Percentiles rank a stretch among this genome's conserved stretches.
Evolutionary conservation across 2,797 vertebrate genomes (phyloP).

Genomic region (Tragopan temminckii): DNA sequence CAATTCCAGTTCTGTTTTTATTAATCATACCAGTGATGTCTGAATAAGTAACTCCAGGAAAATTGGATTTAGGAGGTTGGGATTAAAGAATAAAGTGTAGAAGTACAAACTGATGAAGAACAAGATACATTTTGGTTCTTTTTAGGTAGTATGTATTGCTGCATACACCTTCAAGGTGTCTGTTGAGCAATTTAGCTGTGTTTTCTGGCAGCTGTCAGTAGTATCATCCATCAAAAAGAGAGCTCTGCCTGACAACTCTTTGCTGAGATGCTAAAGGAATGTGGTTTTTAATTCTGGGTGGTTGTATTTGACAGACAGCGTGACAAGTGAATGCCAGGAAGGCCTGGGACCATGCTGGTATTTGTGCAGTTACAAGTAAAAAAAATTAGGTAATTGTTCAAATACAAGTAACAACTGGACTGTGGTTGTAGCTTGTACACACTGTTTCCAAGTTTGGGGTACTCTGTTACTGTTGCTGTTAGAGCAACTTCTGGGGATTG

Average conservation of each 20-base stretch:
- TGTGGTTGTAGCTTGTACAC: background rate
- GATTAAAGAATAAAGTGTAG: conserved; percentile 51
- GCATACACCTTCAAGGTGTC: conserved; percentile 67
- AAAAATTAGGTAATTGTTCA: conserved; percentile 44
- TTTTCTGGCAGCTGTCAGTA: conserved; percentile 73
- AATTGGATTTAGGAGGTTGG: conserved; percentile 49
- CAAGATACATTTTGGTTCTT: conserved; percentile 33
- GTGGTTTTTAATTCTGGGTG: conserved; percentile 72
- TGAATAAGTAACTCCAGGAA: conserved; percentile 45
- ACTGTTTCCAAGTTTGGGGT: background rate
- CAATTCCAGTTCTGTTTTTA: conserved; percentile 44
- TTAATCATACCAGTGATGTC: conserved; percentile 34
- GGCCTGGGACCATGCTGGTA: background rate
- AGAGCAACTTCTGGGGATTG: background rate
- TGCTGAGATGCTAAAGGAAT: conserved; percentile 66
- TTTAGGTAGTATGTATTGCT: conserved; percentile 42
- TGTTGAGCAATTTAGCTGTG: conserved; percentile 50
- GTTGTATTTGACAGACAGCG: conserved; percentile 47
- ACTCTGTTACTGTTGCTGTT: background rate
- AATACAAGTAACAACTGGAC: conserved; percentile 1
- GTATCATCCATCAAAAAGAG: conserved; percentile 71
- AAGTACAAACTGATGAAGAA: conserved; percentile 7
- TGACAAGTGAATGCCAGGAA: conserved; percentile 61
- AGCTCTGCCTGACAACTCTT: conserved; percentile 39
- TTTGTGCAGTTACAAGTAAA: conserved; percentile 31